Base-by-base conservation (phyloP, 2,888 invertebrate species). In the Criorhina ranunculi region DNA sequence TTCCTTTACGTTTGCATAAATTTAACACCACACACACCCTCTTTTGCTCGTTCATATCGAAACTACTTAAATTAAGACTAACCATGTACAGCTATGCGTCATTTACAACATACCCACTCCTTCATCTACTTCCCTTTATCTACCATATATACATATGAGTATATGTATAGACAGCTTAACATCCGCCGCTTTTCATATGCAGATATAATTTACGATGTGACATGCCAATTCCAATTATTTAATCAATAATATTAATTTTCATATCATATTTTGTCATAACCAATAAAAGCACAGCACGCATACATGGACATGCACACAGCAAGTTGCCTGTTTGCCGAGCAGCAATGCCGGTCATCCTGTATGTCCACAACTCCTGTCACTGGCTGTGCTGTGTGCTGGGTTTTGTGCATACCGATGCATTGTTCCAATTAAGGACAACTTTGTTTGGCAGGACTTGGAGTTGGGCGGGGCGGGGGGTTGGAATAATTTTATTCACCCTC, bases 191-290 rank as follows among this genome's bases (percentile, higher is more conserved):
- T 70, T 80, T 85, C 85, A 70, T 79, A 79, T 79, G 79, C 85
- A 85, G 85, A 85, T 79, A 89, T 89, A 89, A 90, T 89, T 89
- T 88, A 89, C 88, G 86, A 86, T 69, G 87, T 87, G 88, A 89
- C 90, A 90, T 89, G 90, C 90, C 91, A 90, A 90, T 90, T 91
- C 90, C 91, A 91, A 91, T 91, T 91, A 91, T 91, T 91, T 91
- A 91, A 91, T 91, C 91, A 91, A 91, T 91, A 91, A 90, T 91
- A 91, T 91, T 91, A 91, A 91, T 91, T 91, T 91, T 90, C 91
- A 89, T 90, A 91, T 91, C 91, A 91, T 90, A 91, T 91, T 91
- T 90, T 91, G 91, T 91, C 91, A 91, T 88, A 89, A 89, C 89
- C 91, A 91, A 91, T 91, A 91, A 91, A 91, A 89, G 90, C 87